These are phyloP conservation scores for Liasis olivaceus DNA, from an alignment of 2,797 vertebrate genomes.

Conservation along the genomic window DNA sequence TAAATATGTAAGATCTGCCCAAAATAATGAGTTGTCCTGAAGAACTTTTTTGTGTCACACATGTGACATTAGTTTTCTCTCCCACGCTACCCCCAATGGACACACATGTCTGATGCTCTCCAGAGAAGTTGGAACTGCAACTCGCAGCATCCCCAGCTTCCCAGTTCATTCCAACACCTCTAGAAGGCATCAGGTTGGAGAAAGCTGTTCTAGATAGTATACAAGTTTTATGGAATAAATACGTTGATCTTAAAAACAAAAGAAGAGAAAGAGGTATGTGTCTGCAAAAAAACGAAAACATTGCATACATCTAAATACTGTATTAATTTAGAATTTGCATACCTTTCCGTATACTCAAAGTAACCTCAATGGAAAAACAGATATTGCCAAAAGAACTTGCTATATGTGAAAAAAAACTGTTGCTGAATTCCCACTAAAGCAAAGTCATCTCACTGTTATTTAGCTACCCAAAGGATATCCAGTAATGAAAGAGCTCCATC, in stretches of 20 bases:
- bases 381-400: not conserved
- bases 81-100: too few species aligned
- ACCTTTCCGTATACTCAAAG: not conserved
- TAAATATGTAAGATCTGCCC: too few species aligned
- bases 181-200: not conserved
- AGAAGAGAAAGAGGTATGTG: not conserved
- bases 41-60: too few species aligned
- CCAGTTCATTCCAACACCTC: not conserved
- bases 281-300: not conserved
- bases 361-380: not conserved
- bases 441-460: not conserved
- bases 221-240: not conserved
- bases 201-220: not conserved
- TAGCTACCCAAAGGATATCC: not conserved
- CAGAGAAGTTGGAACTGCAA: not conserved
- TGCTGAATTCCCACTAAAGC: not conserved
- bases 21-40: too few species aligned
- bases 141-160: not conserved
- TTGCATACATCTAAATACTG: not conserved
- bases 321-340: not conserved
- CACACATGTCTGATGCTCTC: not conserved
- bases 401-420: not conserved
- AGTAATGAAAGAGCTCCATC: slow-evolving; percentile 26
- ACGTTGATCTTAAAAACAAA: not conserved
- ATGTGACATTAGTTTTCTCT: too few species aligned